Percentiles rank a stretch among this genome's conserved stretches.
Conservation (phyloP, 1,140 invertebrate genomes). For the Eubasilissa regina region DNA sequence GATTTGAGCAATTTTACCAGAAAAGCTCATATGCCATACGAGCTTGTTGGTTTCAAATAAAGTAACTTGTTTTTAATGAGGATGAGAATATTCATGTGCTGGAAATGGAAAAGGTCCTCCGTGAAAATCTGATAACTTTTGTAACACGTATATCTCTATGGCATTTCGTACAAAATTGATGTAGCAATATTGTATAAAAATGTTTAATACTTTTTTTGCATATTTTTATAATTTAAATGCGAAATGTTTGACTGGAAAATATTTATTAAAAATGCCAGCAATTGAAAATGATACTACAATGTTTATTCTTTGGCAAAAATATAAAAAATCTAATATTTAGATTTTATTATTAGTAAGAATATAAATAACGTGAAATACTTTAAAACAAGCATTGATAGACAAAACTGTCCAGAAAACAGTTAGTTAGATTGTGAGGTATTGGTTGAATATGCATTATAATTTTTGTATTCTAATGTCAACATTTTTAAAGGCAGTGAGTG, state of each 20-base stretch:
- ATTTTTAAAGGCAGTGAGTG: constrained; percentile 61
- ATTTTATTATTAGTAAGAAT: constrained; percentile 38
- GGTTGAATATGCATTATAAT: constrained; percentile 53
- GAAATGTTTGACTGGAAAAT: constrained; percentile 42
- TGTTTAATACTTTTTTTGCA: constrained; percentile 53
- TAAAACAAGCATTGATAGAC: constrained; percentile 45
- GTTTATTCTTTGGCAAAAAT: constrained; percentile 42
- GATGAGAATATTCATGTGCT: constrained; percentile 40
- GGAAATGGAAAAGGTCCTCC: constrained; percentile 39
- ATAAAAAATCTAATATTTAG: constrained; percentile 46
- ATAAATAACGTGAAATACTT: constrained; percentile 44
- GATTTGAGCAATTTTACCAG: constrained; percentile 58
- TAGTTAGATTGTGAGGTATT: constrained; percentile 54
- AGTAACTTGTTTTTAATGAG: constrained; percentile 8
- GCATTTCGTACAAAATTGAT: constrained; percentile 58
- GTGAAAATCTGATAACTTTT: constrained; percentile 43
- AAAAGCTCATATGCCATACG: constrained; percentile 42
- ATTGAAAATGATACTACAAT: constrained; percentile 42
- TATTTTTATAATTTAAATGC: constrained; percentile 44
- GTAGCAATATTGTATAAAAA: constrained; percentile 59
- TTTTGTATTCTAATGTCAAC: constrained; percentile 58
- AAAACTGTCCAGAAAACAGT: constrained; percentile 41
- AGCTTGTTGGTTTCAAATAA: constrained; percentile 39
- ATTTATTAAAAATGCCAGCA: constrained; percentile 36
- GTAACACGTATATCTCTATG: constrained; percentile 51